Percentiles rank a stretch among this genome's conserved stretches.
Evolutionary conservation across 1,140 invertebrate species (phyloP).

Genomic region (Idris sp.): DNA sequence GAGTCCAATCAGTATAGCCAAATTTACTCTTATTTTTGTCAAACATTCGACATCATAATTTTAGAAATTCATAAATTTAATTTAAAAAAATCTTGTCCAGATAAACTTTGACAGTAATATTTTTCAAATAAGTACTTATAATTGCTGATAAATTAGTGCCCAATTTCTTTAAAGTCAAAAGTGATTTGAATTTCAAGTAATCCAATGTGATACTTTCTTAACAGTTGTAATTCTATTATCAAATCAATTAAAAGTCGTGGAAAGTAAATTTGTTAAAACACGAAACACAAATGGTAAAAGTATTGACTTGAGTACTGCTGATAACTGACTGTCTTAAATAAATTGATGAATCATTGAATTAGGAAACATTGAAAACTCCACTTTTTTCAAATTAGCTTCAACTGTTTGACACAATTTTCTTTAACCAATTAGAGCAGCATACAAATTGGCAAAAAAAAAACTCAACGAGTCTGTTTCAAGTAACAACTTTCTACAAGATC

Average conservation of each 20-base stretch:
- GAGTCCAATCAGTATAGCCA: no score
- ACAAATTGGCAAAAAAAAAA: slow-evolving; percentile 24
- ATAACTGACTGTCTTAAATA: slow-evolving; percentile 28
- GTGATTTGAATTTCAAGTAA: slow-evolving; percentile 7
- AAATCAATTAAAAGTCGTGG: slow-evolving; percentile 30
- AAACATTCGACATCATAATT: no score
- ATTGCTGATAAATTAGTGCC: slow-evolving; percentile 17
- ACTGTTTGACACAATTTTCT: slow-evolving; percentile 15
- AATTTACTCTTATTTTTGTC: no score
- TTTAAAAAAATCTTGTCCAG: no score
- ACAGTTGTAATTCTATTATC: slow-evolving; percentile 23
- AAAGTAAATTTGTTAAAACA: slow-evolving; percentile 31
- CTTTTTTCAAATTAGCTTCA: slow-evolving; percentile 33
- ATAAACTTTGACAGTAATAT: no score
- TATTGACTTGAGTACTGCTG: slow-evolving; percentile 14
- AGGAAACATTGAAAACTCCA: no score
- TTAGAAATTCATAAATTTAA: no score
- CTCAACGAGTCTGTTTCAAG: slow-evolving; percentile 10
- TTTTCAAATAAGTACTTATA: no score
- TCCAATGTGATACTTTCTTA: slow-evolving; percentile 22
- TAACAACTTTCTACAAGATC: slow-evolving; percentile 25
- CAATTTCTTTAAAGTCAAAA: slow-evolving; percentile 9
- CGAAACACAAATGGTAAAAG: slow-evolving; percentile 33
- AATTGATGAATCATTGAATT: slow-evolving; percentile 38
- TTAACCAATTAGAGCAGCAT: slow-evolving; percentile 15